Base-by-base conservation (phyloP, 2,113 vertebrate species). In the Isichthys henryi region DNA sequence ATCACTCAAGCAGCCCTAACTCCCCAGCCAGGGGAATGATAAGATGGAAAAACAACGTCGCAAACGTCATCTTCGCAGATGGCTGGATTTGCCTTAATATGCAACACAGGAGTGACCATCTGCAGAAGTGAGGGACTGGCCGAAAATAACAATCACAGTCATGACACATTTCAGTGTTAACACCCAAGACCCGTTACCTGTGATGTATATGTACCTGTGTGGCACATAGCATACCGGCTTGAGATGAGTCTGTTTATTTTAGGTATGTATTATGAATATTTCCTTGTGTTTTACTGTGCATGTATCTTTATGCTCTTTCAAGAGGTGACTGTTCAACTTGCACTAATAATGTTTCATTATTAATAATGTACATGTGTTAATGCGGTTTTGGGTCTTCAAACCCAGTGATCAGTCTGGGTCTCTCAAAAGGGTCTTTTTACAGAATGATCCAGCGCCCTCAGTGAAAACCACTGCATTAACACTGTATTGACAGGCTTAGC, bases 391-490 rank as follows among this genome's bases (percentile, higher is more conserved):
- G 10, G 27, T 77, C 35, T 77, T 77, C 70, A 74, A 39, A 74
- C 35, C 31, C 70, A 43, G 31, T 19, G 35, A 80, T 43, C 31
- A 5, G 13, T 39, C 31, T 43, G 74, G 70, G 31, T 39, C 4
- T 77, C 39, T 77, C 15, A 46, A 88, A 39, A 58, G 62, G 83
- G 86, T 56, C 92, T 91, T 92, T 93, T 93, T 84, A 93, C 88
- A 89, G 92, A 89, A 92, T 91, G 94, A 93, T 92, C 92, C 93
- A 94, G 86, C 93, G 93, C 93, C 93, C 92, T 92, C 94, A 93
- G 94, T 96, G 94, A 95, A 95, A 95, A 95, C 94, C 94, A 93
- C 89, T 92, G 92, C 90, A 92, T 93, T 91, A 56, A 90, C 90
- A 90, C 92, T 91, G 91, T 94, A 92, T 94, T 94, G 92, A 92